A percentile compares a stretch with the other conserved stretches of the same genome.
Conservation (phyloP, 2,797 vertebrate genomes). For the Enteromius argenteus region DNA sequence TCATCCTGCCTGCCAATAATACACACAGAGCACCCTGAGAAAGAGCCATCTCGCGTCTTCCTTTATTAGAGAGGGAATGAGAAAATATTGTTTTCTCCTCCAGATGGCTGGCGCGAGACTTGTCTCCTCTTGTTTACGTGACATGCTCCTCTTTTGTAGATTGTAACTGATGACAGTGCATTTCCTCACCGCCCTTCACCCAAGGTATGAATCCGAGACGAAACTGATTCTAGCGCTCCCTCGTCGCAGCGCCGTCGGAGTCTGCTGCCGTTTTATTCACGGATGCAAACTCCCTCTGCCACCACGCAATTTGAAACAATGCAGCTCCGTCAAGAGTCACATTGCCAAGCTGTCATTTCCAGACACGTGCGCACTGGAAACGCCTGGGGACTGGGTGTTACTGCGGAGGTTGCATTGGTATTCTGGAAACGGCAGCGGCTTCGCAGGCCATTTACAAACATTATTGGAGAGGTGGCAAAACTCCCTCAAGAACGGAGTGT, state of each 20-base stretch:
- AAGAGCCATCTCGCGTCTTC: slow-evolving; percentile 38
- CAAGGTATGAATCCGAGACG: background rate
- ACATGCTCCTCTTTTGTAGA: slow-evolving; percentile 47
- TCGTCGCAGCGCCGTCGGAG: background rate
- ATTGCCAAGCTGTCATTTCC: slow-evolving; percentile 34
- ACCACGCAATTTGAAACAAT: slow-evolving; percentile 18
- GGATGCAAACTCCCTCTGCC: slow-evolving; percentile 26
- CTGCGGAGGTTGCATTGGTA: slow-evolving; percentile 45
- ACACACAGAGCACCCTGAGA: slow-evolving; percentile 29
- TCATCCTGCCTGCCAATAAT: slow-evolving; percentile 42
- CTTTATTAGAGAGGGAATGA: slow-evolving; percentile 58
- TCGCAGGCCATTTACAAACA: slow-evolving; percentile 55
- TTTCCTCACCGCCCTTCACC: background rate
- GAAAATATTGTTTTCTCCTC: slow-evolving; percentile 59
- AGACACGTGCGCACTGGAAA: slow-evolving; percentile 24
- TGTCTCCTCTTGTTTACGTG: slow-evolving; percentile 57
- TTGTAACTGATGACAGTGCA: slow-evolving; percentile 43
- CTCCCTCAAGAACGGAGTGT: slow-evolving; percentile 12
- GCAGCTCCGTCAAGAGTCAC: slow-evolving; percentile 28
- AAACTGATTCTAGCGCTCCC: background rate
- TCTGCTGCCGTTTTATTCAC: background rate
- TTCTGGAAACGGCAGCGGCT: slow-evolving; percentile 16
- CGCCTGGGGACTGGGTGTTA: slow-evolving; percentile 42
- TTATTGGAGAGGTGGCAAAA: slow-evolving; percentile 39
- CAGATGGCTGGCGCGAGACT: slow-evolving; percentile 57